These are phyloP conservation scores for Hirtodrosophila trivittata DNA, from an alignment of 2,888 invertebrate species.

Conservation along the genomic window DNA sequence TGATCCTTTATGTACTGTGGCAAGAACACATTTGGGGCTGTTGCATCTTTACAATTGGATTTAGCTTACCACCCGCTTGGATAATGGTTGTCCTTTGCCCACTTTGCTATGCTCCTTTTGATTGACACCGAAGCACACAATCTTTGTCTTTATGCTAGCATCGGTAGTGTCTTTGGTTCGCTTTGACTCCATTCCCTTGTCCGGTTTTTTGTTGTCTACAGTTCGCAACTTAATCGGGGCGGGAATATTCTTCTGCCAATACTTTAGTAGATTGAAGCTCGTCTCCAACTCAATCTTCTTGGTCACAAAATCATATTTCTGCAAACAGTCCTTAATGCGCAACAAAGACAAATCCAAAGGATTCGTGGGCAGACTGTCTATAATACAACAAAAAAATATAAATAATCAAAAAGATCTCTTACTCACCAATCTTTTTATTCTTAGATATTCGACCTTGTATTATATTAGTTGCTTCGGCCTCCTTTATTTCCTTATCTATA, in stretches of 20 bases:
- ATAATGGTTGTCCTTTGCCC: slow-evolving; percentile 46
- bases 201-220: slow-evolving; percentile 35
- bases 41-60: neutral
- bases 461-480: slow-evolving; percentile 10
- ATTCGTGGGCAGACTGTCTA: slow-evolving; percentile 24
- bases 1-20: slow-evolving; percentile 69
- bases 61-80: slow-evolving; percentile 61
- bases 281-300: slow-evolving; percentile 43
- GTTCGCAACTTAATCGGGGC: slow-evolving; percentile 56
- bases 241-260: slow-evolving; percentile 48
- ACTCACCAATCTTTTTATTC: slow-evolving; percentile 34
- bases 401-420: neutral
- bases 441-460: slow-evolving; percentile 12
- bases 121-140: slow-evolving; percentile 40
- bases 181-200: slow-evolving; percentile 12
- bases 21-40: neutral
- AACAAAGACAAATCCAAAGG: slow-evolving; percentile 27
- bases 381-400: too few relatives aligned
- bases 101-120: slow-evolving; percentile 62
- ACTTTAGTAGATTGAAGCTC: slow-evolving; percentile 52
- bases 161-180: slow-evolving; percentile 35
- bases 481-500: slow-evolving; percentile 52
- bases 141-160: slow-evolving; percentile 13
- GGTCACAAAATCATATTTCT: slow-evolving; percentile 33
- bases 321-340: slow-evolving; percentile 41